Evolutionary conservation across 2,888 invertebrate species (phyloP).

Genomic region (Acanthococcus lagerstroemiae): DNA sequence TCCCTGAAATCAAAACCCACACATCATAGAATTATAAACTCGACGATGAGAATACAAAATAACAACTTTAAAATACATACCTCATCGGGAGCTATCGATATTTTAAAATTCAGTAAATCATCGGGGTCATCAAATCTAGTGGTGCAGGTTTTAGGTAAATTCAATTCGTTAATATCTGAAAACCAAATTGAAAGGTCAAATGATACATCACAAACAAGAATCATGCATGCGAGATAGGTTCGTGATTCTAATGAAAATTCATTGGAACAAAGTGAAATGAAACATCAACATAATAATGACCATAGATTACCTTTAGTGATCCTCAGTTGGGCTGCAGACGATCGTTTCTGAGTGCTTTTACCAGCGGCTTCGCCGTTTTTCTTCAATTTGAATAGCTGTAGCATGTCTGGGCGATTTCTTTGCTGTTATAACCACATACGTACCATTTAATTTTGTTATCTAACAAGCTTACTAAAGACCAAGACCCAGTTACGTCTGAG

Average conservation of each 20-base stretch:
- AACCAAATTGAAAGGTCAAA: not conserved
- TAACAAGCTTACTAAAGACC: no score
- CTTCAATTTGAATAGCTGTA: constrained; percentile 95
- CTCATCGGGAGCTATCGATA: constrained; percentile 94
- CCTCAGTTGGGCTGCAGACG: constrained; percentile 91
- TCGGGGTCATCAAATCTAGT: constrained; percentile 95
- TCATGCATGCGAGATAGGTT: not conserved
- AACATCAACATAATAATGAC: no score
- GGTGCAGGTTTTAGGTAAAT: constrained; percentile 90
- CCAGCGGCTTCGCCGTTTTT: constrained; percentile 88
- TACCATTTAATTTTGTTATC: no score
- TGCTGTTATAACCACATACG: no score
- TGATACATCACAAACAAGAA: not conserved
- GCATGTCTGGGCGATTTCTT: no score
- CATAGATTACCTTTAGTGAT: constrained; percentile 93
- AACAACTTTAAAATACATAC: no score
- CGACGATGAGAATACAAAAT: not conserved
- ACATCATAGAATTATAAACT: not conserved
- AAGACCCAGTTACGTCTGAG: no score
- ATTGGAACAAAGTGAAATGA: constrained; percentile 1
- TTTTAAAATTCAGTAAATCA: constrained; percentile 89
- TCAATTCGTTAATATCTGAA: constrained; percentile 92
- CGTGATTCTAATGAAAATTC: not conserved
- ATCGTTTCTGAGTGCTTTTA: constrained; percentile 72
- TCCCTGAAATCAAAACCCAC: constrained; percentile 53